Evolutionary conservation across 2,797 vertebrate species (phyloP).

Genomic region (Syngnathus rostellatus): DNA sequence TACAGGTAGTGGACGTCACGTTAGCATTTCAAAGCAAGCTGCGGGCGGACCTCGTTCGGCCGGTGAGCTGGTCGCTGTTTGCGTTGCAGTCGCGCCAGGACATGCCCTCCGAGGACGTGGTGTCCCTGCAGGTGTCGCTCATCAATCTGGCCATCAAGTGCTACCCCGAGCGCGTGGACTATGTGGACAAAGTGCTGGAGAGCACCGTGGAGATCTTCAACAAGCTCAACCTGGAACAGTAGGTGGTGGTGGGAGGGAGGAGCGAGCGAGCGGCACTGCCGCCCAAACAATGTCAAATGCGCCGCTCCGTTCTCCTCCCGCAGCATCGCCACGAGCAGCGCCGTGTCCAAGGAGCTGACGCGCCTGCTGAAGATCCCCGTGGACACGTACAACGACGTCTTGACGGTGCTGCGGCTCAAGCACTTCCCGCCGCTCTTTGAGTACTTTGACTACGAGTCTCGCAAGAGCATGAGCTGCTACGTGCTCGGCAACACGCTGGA

Average conservation of each 20-base stretch:
- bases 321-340: slow-evolving; percentile 96
- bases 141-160: slow-evolving; percentile 99
- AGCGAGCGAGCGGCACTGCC: no score
- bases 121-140: slow-evolving; percentile 96
- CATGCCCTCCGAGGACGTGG: slow-evolving; percentile 97
- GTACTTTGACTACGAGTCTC: slow-evolving; percentile 96
- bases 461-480: slow-evolving; percentile 98
- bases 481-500: slow-evolving; percentile 94
- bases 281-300: no score
- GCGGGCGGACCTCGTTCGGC: no score
- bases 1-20: slow-evolving; percentile 71
- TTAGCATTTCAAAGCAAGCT: no score
- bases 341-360: slow-evolving; percentile 94
- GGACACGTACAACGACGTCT: slow-evolving; percentile 92
- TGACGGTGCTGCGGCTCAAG: slow-evolving; percentile 92
- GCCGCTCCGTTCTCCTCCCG: slow-evolving; percentile 1
- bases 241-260: slow-evolving; percentile 48
- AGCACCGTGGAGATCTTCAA: slow-evolving; percentile 98
- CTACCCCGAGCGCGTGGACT: slow-evolving; percentile 95
- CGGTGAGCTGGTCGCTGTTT: no score
- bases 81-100: slow-evolving; percentile 86
- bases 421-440: slow-evolving; percentile 97
- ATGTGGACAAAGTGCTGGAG: slow-evolving; percentile 95
- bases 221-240: slow-evolving; percentile 97
- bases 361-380: slow-evolving; percentile 95